phyloP scores from a whole-genome alignment of 30 jellyfish, hydroid and myxozoan species.

The Hydra vulgaris region DNA sequence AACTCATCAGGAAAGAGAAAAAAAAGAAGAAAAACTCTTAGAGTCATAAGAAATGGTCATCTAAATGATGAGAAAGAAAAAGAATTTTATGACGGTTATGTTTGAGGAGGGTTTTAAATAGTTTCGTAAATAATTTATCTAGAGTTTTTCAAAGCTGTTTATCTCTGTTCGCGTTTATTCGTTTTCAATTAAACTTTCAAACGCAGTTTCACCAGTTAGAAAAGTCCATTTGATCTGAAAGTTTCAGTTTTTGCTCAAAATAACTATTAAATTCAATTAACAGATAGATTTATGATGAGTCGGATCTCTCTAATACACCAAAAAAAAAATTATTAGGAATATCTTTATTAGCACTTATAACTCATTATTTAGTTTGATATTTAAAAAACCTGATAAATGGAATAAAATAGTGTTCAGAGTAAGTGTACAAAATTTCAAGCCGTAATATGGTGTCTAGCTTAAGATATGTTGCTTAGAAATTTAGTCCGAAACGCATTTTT shows the following conservation, averaged over 20 bases:
- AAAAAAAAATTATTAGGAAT: neutral
- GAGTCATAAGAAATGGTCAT: neutral
- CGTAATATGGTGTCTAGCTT: neutral
- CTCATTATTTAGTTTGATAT: neutral
- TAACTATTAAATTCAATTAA: neutral
- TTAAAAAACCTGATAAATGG: neutral
- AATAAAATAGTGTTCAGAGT: neutral
- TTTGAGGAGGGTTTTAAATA: constrained; percentile 1
- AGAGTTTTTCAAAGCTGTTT: neutral
- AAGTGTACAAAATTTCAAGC: neutral
- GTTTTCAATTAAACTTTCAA: neutral
- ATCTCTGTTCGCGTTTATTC: neutral
- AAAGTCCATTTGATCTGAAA: constrained; percentile 7
- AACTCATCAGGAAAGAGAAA: constrained; percentile 3
- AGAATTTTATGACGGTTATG: neutral
- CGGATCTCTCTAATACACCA: neutral
- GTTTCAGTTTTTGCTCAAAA: neutral
- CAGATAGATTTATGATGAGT: neutral
- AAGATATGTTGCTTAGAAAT: neutral
- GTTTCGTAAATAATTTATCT: neutral
- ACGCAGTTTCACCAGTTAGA: constrained; percentile 1
- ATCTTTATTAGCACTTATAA: neutral
- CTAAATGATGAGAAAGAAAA: neutral
- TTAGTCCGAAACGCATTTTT: neutral
- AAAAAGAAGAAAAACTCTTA: neutral